These are phyloP conservation scores for Sphaerodactylus townsendi DNA, from an alignment of 2,113 vertebrate genomes.

Conservation along the genomic window DNA sequence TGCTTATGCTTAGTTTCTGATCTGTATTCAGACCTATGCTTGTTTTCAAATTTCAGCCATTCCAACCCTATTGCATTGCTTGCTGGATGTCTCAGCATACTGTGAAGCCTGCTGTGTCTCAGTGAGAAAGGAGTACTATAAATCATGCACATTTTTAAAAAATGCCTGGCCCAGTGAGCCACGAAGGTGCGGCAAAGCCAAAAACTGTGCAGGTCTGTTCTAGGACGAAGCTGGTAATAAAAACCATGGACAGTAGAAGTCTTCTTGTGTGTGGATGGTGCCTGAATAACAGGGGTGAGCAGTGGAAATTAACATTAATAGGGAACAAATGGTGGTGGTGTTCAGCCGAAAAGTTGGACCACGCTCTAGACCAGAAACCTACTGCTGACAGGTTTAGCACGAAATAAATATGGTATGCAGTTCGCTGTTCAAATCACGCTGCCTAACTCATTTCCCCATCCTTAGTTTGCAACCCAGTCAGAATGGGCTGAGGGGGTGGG, in stretches of 20 bases:
- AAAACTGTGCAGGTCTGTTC: not conserved
- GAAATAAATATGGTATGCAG: not conserved
- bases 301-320: not conserved
- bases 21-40: too few relatives aligned
- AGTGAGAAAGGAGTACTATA: too few relatives aligned
- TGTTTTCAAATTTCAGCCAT: too few relatives aligned
- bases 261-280: too few relatives aligned
- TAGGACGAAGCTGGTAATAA: not conserved
- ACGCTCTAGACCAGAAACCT: not conserved
- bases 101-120: too few relatives aligned
- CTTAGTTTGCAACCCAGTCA: not conserved
- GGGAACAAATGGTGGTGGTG: too few relatives aligned
- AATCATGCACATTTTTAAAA: too few relatives aligned
- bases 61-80: too few relatives aligned
- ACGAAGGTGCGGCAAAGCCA: not conserved
- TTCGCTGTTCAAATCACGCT: not conserved
- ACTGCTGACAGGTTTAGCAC: not conserved
- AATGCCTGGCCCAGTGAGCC: not conserved
- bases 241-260: too few relatives aligned
- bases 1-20: too few relatives aligned
- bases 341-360: not conserved
- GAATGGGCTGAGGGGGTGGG: not conserved
- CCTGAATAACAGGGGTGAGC: not conserved
- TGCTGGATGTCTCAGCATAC: too few relatives aligned
- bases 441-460: not conserved